Evolutionary conservation across 2,797 vertebrate species (phyloP), one percentile per base, ranked within the genome.

Genomic region (Cheirogaleus major): DNA sequence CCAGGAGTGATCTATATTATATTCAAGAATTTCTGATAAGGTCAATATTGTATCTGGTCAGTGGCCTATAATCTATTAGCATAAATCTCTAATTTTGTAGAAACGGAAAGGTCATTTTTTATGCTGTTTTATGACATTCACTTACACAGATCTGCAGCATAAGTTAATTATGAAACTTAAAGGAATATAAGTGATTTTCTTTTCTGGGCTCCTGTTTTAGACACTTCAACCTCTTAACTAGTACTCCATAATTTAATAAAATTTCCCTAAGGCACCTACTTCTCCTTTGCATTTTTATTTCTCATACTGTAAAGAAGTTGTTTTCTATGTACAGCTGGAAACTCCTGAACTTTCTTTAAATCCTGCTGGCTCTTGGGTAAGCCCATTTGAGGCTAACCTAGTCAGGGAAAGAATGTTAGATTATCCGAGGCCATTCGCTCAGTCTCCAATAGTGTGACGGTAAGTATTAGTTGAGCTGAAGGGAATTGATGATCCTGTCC

Each of bases 401-500:
- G n/a, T 59, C 70, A 75, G 50, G 57, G 69, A 84, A 93, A 91
- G 67, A 69, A 75, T 57, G 72, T 85, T 84, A 79, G 73, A 92
- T 90, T 72, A 85, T 75, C 45, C 32, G 20, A 76, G 69, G 81
- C 50, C 61, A 79, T 14, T 52, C 38, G 72, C 57, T 96, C 59
- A 50, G 25, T 43, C 45, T 89, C 15, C 63, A 61, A 35, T 11
- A 8, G 23, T 50, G 41, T 70, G 73, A 67, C 38, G 69, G 32
- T 7, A 13, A 69, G 78, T 89, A 67, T 95, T 75, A 22, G 30
- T 70, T 73, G 63, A 95, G 78, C 73, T 78, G 88, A 96, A 88
- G 35, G 79, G 63, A 94, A 86, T 57, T 61, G 91, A 95, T 94
- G 81, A 50, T 72, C 57, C 70, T 95, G 88, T 95, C 88, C 45